Conservation (phyloP, 2,113 vertebrate species). For the Gavialis gangeticus region DNA sequence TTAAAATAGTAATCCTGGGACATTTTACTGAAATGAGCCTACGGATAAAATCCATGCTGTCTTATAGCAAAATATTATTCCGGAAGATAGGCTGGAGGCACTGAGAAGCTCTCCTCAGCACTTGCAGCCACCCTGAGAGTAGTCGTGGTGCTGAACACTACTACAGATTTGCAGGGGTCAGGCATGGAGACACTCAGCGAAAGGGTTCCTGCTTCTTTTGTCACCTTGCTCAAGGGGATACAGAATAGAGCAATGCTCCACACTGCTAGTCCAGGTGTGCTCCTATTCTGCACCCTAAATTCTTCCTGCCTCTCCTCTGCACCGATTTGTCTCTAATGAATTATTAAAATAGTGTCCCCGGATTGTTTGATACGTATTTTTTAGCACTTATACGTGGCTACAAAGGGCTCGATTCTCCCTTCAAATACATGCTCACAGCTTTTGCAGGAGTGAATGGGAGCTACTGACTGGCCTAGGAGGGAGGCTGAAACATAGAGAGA, state of each 20-base stretch:
- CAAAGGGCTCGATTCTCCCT: accelerated
- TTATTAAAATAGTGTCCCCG: accelerated
- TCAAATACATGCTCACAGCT: neutral
- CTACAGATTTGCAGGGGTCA: accelerated
- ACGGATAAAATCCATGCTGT: neutral
- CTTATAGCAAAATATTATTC: neutral
- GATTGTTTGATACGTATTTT: accelerated
- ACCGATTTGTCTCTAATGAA: accelerated
- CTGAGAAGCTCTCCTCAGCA: neutral
- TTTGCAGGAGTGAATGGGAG: accelerated
- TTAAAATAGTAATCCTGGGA: neutral
- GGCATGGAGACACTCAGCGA: accelerated
- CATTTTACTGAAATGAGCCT: neutral
- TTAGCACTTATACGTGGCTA: accelerated
- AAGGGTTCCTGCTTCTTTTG: neutral
- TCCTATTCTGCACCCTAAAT: accelerated
- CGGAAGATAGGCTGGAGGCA: neutral
- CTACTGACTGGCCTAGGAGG: accelerated
- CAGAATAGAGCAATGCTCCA: neutral
- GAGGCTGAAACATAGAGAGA: accelerated
- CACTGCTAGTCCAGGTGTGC: accelerated
- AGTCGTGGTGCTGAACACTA: accelerated
- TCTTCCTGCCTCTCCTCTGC: accelerated
- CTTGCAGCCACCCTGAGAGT: neutral
- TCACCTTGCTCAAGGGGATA: accelerated